phyloP scores from a whole-genome alignment of 1,140 invertebrate species.

The Whitmania pigra region DNA sequence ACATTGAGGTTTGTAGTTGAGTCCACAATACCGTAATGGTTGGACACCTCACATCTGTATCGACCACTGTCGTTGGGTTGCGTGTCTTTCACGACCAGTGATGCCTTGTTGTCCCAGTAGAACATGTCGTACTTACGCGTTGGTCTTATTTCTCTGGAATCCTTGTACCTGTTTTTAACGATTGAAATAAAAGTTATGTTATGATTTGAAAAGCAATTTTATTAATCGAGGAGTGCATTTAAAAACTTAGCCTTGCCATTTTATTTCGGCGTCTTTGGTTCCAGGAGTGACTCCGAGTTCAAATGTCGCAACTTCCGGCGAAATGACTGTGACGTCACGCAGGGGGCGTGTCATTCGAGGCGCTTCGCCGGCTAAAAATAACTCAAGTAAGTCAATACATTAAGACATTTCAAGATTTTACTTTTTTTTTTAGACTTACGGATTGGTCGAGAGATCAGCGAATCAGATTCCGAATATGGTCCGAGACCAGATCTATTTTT shows the following conservation, averaged over 20 bases:
- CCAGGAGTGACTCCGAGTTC: conserved; percentile 23
- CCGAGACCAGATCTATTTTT: conserved; percentile 85
- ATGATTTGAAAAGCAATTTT: not conserved
- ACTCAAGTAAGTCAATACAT: not conserved
- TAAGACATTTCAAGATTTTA: not conserved
- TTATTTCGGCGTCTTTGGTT: conserved; percentile 18
- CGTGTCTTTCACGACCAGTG: conserved; percentile 38
- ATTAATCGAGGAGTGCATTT: not conserved
- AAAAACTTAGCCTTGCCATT: conserved; percentile 11
- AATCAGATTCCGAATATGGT: conserved; percentile 64
- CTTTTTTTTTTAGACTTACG: conserved; percentile 15
- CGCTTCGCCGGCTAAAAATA: conserved; percentile 19
- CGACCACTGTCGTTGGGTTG: conserved; percentile 36
- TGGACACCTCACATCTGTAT: conserved; percentile 36
- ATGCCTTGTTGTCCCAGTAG: conserved; percentile 37
- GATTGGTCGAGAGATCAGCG: conserved; percentile 18
- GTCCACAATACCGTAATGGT: conserved; percentile 36
- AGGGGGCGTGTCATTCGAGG: conserved; percentile 18
- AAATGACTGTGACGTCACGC: conserved; percentile 19
- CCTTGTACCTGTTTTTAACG: conserved; percentile 21
- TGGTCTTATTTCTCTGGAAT: conserved; percentile 32
- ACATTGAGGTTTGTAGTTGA: conserved; percentile 37
- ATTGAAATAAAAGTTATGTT: not conserved
- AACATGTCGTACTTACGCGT: conserved; percentile 39
- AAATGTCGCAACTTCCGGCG: conserved; percentile 24